phyloP scores from a whole-genome alignment of 2,113 vertebrate species.

The Notarius quadriscutis region DNA sequence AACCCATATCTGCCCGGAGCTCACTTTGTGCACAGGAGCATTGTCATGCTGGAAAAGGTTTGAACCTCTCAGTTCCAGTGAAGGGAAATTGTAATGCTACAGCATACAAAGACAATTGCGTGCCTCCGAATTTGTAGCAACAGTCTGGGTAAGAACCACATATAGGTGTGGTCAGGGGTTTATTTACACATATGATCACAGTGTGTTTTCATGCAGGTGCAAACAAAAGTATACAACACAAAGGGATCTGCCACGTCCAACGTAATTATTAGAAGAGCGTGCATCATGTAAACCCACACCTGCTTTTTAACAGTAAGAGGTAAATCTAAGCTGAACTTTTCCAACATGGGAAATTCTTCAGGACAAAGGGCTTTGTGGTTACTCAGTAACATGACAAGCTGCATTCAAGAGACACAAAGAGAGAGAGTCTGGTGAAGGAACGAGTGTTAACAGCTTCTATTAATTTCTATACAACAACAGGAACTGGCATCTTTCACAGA shows the following conservation, averaged over 20 bases:
- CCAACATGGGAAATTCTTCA: background rate
- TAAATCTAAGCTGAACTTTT: background rate
- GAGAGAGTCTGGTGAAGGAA: background rate
- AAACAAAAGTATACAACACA: background rate
- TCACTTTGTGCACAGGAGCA: no score
- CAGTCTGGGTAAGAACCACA: no score
- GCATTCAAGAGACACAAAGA: background rate
- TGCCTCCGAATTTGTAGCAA: no score
- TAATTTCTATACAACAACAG: background rate
- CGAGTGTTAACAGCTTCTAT: background rate
- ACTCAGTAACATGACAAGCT: conserved; percentile 2
- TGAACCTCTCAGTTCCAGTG: no score
- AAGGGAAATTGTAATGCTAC: no score
- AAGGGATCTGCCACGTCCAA: background rate
- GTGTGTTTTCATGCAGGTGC: background rate
- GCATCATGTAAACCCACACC: background rate
- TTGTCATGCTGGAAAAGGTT: no score
- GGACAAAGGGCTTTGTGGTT: background rate
- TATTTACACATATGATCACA: no score
- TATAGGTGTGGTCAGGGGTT: no score
- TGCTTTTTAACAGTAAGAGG: background rate
- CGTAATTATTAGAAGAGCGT: background rate
- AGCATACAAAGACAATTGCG: no score
- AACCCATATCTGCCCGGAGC: background rate
- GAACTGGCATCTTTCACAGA: background rate